Base-by-base conservation (phyloP, 2,113 vertebrate species). In the Brachyhypopomus gauderio region DNA sequence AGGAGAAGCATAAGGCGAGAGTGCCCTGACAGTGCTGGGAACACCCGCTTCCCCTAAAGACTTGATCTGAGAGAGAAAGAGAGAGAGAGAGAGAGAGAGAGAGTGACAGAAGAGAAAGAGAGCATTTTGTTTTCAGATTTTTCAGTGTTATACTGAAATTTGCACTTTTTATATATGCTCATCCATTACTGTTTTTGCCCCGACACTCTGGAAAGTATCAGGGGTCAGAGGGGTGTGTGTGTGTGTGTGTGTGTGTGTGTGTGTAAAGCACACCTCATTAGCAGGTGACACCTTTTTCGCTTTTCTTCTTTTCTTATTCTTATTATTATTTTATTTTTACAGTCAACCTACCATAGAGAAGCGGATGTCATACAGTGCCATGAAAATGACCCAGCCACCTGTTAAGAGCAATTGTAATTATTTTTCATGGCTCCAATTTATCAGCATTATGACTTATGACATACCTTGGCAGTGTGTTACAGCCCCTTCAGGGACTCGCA, bases 381-480 rank as follows among this genome's bases (percentile, higher is more conserved):
- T 80, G 45, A 67, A 83, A 77, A 85, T 81, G 62, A 69, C 75
- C 81, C 30, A 4, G 71, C 75, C 67, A 56, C 66, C 78, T 70
- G 60, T 75, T 81, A 58, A 78, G 67, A 76, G 66, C 59, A 72
- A 66, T 59, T 86, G 60, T 81, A 84, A 86, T 87, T 83, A 83
- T 84, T 78, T 86, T 75, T 56, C 17, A 36, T 75, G 78, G 12
- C 48, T 72, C 23, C 80, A 81, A 88, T 88, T 85, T 79, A 85
- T 88, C 87, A 83, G 72, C 56, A 83, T 86, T 84, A 87, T 78
- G 75, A 87, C 59, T 80, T 73, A 75, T 79, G 81, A 86, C 79
- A 75, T 66, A 55, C 66, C 74, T 77, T 88, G 81, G 78, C n/a
- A 56, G 70, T 75, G 83, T 79, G 80, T 63, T 45, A 81, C 45